Evolutionary conservation across 2,797 vertebrate genomes (phyloP).

Genomic region (Coregonus ussuriensis): DNA sequence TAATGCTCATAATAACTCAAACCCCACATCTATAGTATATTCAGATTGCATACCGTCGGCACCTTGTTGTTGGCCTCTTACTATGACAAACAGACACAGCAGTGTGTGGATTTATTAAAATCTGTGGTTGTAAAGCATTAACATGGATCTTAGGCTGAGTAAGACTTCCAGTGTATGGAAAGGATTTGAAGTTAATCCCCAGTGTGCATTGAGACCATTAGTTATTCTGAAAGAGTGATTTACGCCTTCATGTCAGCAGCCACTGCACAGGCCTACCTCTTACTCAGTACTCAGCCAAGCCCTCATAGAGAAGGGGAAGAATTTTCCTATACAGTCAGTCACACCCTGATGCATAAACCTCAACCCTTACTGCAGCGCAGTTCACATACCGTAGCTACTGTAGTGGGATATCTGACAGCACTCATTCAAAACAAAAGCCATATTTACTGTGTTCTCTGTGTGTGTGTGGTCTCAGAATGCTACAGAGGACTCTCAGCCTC

Average conservation of each 20-base stretch:
- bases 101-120: neutral
- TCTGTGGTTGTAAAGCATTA: conserved; percentile 4
- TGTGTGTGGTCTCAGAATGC: conserved; percentile 7
- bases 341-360: neutral
- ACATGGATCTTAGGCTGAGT: neutral
- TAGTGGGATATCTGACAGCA: neutral
- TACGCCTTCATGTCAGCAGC: neutral
- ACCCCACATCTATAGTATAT: neutral
- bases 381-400: neutral
- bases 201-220: conserved; percentile 3
- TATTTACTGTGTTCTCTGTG: conserved; percentile 6
- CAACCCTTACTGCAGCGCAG: neutral
- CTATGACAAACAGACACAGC: neutral
- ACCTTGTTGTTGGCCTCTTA: neutral
- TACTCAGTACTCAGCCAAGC: neutral
- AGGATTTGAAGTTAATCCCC: neutral
- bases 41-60: neutral
- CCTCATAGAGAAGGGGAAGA: neutral
- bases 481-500: neutral
- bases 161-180: neutral
- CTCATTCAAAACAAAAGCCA: conserved; percentile 5
- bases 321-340: neutral
- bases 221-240: neutral
- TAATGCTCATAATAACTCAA: conserved; percentile 10
- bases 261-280: neutral